Percentiles rank a stretch among this genome's conserved stretches.
Conservation (phyloP, 1,140 invertebrate genomes). For the Helicoverpa armigera region DNA sequence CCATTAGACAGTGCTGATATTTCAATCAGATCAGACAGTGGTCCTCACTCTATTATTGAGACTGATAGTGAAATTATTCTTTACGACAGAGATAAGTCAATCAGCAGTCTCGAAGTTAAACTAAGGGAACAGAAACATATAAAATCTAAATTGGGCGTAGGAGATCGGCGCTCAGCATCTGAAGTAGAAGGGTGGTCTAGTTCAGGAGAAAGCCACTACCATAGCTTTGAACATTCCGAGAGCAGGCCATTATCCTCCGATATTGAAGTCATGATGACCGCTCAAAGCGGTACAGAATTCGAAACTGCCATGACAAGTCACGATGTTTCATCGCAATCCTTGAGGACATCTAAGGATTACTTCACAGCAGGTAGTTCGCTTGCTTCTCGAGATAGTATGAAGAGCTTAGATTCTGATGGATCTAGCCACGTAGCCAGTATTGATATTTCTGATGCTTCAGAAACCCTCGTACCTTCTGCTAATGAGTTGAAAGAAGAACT, state of each 20-base stretch:
- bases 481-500: constrained; percentile 88
- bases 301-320: constrained; percentile 94
- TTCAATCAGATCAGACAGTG: constrained; percentile 84
- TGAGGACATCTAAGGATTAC: constrained; percentile 92
- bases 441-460: constrained; percentile 95
- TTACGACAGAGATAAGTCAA: constrained; percentile 82
- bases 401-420: constrained; percentile 95
- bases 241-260: constrained; percentile 95
- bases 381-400: constrained; percentile 95
- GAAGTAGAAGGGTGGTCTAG: constrained; percentile 93
- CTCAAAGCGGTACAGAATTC: constrained; percentile 93
- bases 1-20: constrained; percentile 80
- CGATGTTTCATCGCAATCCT: constrained; percentile 90
- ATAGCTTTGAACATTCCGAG: constrained; percentile 94
- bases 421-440: constrained; percentile 95
- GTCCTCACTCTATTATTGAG: constrained; percentile 85
- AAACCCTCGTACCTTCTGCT: constrained; percentile 95
- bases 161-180: constrained; percentile 89
- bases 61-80: constrained; percentile 81
- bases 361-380: constrained; percentile 93
- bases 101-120: constrained; percentile 84
- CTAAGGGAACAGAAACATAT: constrained; percentile 86
- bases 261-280: constrained; percentile 91
- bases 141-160: constrained; percentile 84
- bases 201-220: constrained; percentile 96